phyloP scores from a whole-genome alignment of 2,797 vertebrate species.

The Thripadectes ignobilis region DNA sequence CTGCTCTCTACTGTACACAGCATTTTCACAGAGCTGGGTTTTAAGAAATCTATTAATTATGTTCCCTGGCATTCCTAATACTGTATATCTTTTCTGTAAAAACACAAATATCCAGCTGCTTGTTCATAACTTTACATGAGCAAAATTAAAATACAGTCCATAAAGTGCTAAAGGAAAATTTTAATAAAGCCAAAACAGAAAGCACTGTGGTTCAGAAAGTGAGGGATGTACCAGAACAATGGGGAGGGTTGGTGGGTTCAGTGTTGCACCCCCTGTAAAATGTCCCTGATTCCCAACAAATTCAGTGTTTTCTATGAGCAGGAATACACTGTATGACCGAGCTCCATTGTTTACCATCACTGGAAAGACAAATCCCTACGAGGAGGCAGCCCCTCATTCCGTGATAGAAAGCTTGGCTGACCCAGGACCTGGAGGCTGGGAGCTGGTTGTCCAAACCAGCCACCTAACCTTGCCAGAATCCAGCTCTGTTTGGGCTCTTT shows the following conservation, averaged over 20 bases:
- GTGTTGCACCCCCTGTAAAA: neutral
- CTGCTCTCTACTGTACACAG: neutral
- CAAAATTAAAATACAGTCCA: neutral
- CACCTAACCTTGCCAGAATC: neutral
- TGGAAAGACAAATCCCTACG: neutral
- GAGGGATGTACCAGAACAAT: neutral
- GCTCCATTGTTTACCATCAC: neutral
- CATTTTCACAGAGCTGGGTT: neutral
- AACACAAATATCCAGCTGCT: neutral
- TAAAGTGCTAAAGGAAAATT: neutral
- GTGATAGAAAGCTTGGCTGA: neutral
- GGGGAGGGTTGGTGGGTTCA: neutral
- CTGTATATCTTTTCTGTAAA: neutral
- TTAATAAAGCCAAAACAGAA: neutral
- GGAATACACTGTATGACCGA: rapidly evolving
- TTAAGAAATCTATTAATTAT: neutral
- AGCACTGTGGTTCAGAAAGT: neutral
- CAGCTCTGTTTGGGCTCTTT: neutral
- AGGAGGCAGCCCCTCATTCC: neutral
- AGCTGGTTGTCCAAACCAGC: neutral
- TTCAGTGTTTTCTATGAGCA: neutral
- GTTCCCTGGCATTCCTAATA: neutral
- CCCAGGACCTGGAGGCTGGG: neutral
- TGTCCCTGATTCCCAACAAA: neutral
- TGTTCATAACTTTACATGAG: neutral